Percentiles rank a stretch among this genome's conserved stretches.
phyloP scores from a whole-genome alignment of 2,113 vertebrate species.

The Gobius niger region DNA sequence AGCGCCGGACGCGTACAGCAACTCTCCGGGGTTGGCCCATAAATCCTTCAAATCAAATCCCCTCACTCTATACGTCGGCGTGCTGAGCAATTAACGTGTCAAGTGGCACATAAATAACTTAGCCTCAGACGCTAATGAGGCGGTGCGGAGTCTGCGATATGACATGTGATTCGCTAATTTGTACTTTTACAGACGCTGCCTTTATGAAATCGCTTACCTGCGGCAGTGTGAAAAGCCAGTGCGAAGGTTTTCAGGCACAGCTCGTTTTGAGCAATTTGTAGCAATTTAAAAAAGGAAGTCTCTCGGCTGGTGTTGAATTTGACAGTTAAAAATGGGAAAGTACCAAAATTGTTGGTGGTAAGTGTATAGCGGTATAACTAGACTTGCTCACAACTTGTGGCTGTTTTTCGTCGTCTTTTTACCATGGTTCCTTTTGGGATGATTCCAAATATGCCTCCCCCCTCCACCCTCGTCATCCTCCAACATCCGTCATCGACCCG shows the following conservation, averaged over 20 bases:
- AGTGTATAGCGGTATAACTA: too few relatives aligned
- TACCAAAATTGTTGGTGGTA: too few relatives aligned
- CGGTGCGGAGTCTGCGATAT: background rate
- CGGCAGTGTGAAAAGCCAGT: background rate
- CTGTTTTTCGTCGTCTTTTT: too few relatives aligned
- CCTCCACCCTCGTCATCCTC: too few relatives aligned
- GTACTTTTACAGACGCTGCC: background rate
- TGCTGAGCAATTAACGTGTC: background rate
- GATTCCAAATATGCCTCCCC: too few relatives aligned
- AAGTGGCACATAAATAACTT: slow-evolving; percentile 2
- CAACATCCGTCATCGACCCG: too few relatives aligned
- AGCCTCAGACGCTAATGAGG: slow-evolving; percentile 1
- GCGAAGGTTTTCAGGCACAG: background rate
- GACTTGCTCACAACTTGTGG: too few relatives aligned
- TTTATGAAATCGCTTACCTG: too few relatives aligned
- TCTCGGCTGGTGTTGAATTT: background rate
- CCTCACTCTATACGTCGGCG: background rate
- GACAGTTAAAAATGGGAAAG: background rate
- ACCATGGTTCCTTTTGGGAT: too few relatives aligned
- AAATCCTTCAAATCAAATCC: background rate
- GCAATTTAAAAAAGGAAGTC: background rate
- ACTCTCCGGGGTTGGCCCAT: background rate
- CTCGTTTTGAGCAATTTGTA: background rate
- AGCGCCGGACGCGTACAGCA: slow-evolving; percentile 10
- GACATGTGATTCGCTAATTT: background rate